Conservation (phyloP, 2,113 vertebrate genomes). For the Phalacrocorax aristotelis region DNA sequence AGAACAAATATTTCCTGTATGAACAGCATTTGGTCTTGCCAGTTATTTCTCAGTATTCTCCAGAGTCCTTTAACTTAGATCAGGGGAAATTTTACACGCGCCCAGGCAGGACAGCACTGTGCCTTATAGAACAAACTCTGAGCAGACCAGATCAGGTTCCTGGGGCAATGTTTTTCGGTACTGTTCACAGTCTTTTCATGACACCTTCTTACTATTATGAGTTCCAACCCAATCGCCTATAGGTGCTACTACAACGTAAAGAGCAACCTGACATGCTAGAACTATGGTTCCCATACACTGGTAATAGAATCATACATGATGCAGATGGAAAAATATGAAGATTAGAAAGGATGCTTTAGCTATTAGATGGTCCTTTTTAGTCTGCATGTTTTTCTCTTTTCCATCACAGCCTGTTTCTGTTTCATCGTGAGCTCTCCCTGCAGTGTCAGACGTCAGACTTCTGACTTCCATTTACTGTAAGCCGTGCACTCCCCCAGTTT, state of each 20-base stretch:
- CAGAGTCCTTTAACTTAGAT: neutral
- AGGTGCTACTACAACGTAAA: neutral
- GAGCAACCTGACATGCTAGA: neutral
- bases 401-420: neutral
- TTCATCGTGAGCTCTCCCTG: neutral
- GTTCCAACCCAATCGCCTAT: neutral
- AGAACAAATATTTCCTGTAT: neutral
- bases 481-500: neutral
- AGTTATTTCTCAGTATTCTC: neutral
- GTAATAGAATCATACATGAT: neutral
- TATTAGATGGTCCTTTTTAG: neutral
- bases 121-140: neutral
- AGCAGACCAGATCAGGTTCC: neutral
- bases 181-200: neutral
- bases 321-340: neutral
- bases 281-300: neutral
- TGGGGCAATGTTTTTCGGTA: neutral
- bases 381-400: neutral
- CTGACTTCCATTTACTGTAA: neutral
- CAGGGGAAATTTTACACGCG: accelerated
- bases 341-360: neutral
- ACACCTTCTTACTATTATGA: neutral
- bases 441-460: neutral
- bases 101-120: neutral
- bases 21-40: neutral